Percentiles rank a stretch among this genome's conserved stretches.
phyloP scores from a whole-genome alignment of 2,797 vertebrate species.

The Antrozous pallidus region DNA sequence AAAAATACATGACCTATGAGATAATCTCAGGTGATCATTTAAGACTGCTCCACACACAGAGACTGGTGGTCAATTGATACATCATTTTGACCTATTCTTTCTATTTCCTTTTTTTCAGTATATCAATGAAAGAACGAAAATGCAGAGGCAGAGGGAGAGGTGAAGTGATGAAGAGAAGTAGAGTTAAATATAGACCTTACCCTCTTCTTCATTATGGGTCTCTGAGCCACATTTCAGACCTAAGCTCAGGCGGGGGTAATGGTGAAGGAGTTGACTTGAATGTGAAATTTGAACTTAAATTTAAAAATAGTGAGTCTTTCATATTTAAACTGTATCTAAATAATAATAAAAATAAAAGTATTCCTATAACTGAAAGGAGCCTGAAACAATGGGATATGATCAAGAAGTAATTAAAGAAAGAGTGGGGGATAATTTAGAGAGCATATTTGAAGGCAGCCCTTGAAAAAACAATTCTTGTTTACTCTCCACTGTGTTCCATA shows the following conservation, averaged over 20 bases:
- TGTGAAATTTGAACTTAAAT: not conserved
- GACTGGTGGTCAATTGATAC: not conserved
- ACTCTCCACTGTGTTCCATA: not conserved
- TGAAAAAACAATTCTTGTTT: slow-evolving; percentile 7
- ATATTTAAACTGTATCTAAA: not conserved
- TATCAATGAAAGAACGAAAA: not conserved
- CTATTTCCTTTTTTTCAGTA: not conserved
- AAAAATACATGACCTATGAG: not conserved
- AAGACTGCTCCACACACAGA: not conserved
- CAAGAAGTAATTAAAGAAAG: slow-evolving; percentile 29
- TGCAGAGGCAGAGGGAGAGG: not conserved
- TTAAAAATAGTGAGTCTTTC: not conserved
- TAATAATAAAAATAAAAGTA: not conserved
- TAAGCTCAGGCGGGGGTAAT: fast-evolving
- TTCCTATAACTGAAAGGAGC: not conserved
- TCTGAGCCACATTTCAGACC: not conserved
- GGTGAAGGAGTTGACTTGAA: not conserved
- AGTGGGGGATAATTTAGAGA: not conserved
- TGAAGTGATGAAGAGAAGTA: not conserved
- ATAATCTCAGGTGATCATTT: not conserved
- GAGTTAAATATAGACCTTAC: not conserved
- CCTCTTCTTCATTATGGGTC: not conserved
- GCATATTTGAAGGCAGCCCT: not conserved
- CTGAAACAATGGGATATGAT: not conserved
- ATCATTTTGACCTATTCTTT: not conserved